Base-by-base conservation (phyloP, 2,888 invertebrate species). In the Lacanobia wlatinum region DNA sequence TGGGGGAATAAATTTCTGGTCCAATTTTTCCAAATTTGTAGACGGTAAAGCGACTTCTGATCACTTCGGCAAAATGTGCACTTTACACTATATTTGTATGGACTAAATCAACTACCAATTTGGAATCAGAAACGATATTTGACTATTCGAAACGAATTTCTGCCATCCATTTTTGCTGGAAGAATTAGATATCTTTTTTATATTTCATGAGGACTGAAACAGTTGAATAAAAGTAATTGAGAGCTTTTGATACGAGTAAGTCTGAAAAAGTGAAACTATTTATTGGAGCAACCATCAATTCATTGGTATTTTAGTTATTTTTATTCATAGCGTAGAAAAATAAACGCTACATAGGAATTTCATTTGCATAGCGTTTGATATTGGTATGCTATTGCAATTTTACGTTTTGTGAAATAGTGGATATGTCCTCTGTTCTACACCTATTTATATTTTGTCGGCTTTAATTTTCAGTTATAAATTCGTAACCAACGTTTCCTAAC, bases 11-110 rank as follows among this genome's bases (percentile, higher is more conserved):
- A 67, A 82, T 77, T 76, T 67, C 48, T 34, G 69, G 59, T 74
- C 74, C 70, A 59, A 84, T 75, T 83, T 83, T 53, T 46, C 38
- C 70, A 43, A 77, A 73, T 75, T 72, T 71, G 70, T 73, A 65
- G 64, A 60, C 40, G 50, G 65, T 21, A 73, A 74, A 70, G 61
- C 68, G 67, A 61, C 73, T 71, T 40, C 67, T 75, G 69, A 80
- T 78, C 70, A 80, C 76, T 66, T 70, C 48, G 55, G 68, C 59
- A 55, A 65, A 71, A 63, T 23, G 48, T 48, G 21, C 28, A 68
- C 16, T 68, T 58, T 66, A 53, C 28, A 66, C 34, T 67, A 53
- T 59, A 50, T 65, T 53, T 70, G 55, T 62, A 52, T 40, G 12
- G 34, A 34, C 50, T 50, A 60, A 74, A 70, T 59, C 21, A 34